phyloP scores from a whole-genome alignment of 1,140 invertebrate species.

The Maniola jurtina region DNA sequence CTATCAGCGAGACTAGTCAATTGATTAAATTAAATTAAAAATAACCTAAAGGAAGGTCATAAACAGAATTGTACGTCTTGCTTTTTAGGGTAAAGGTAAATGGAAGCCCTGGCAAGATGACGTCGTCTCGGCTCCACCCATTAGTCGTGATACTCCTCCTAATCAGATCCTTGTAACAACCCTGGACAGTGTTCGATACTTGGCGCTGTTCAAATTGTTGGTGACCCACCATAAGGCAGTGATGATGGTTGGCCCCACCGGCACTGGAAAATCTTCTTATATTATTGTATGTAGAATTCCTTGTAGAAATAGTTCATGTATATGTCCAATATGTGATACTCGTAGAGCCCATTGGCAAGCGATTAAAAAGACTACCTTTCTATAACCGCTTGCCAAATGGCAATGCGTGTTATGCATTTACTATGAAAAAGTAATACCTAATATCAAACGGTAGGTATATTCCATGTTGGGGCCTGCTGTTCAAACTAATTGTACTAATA shows the following conservation, averaged over 20 bases:
- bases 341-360: too few species aligned
- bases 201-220: constrained; percentile 87
- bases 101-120: constrained; percentile 96
- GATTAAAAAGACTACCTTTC: too few species aligned
- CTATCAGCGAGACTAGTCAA: too few species aligned
- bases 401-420: too few species aligned
- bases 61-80: background rate
- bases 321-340: too few species aligned
- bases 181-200: constrained; percentile 91
- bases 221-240: constrained; percentile 89
- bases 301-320: background rate
- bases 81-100: constrained; percentile 86
- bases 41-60: too few species aligned
- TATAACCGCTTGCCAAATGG: too few species aligned
- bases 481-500: too few species aligned
- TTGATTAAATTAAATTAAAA: too few species aligned
- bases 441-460: too few species aligned
- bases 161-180: constrained; percentile 97
- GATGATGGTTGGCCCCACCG: constrained; percentile 94
- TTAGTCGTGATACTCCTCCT: constrained; percentile 93
- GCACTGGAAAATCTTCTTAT: constrained; percentile 95
- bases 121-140: constrained; percentile 86
- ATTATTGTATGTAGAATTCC: constrained; percentile 77
- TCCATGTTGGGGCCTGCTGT: too few species aligned
- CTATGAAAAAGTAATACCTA: too few species aligned